Base-by-base conservation (phyloP, 2,797 vertebrate species). In the Cephalopachus bancanus region DNA sequence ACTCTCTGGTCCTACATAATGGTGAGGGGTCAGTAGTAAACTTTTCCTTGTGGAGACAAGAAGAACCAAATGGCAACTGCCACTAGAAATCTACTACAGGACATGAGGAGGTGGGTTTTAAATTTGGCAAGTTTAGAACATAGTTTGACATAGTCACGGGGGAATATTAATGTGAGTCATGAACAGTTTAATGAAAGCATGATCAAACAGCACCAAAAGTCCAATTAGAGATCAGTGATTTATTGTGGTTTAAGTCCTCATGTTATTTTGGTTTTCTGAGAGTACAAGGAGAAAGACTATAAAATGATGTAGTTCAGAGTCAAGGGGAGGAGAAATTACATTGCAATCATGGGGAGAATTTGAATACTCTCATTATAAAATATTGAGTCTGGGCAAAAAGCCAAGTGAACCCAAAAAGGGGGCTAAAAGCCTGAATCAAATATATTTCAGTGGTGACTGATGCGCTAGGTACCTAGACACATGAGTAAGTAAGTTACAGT, bases 311-410 rank as follows among this genome's bases (percentile, higher is more conserved):
- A 78, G 57, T 11, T 83, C 5, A 8, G 62, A 85, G 64, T 83
- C 19, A 84, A 76, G 49, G 49, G 17, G 44, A 44, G 22, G 20
- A 55, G 17, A 90, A 91, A 60, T 22, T 30, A 89, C 20, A 72
- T 9, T 67, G 28, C 44, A 89, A 80, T 53, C 44, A 75, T 16
- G 10, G 30, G 15, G 0, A 83, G 1, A 95, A 84, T 95, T 95
- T 75, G 37, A 89, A 80, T 86, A 62, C 88, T 83, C 89, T 71
- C 72, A 5, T 80, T 76, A 81, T 60, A 85, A 85, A 94, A 72
- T 93, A 79, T 75, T 28, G 57, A 81, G 24, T 55, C 71, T 86
- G 26, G 26, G 7, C 51, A 72, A 30, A 96, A 93, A 88, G 51
- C 10, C 57, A 89, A 69, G 64, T 64, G 20, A 83, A 89, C 20